Conservation (phyloP, 1,140 invertebrate genomes). For the Scaptomyza montana region DNA sequence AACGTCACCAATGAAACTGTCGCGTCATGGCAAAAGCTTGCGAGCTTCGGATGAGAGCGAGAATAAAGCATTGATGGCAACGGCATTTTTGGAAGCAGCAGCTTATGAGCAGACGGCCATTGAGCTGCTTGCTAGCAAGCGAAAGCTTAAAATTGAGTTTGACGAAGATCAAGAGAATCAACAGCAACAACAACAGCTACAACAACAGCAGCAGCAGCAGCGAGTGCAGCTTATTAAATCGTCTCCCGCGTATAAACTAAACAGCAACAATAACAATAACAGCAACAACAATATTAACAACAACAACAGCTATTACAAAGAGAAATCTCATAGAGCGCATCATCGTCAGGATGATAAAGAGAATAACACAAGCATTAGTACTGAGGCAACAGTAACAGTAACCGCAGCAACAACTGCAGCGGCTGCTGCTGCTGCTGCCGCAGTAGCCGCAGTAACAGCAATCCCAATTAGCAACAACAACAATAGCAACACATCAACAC, state of each 20-base stretch:
- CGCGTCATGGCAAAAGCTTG: slow-evolving; percentile 59
- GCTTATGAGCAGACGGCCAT: slow-evolving; percentile 75
- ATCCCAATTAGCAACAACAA: slow-evolving; percentile 19
- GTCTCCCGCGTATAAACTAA: slow-evolving; percentile 83
- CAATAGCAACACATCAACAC: slow-evolving; percentile 42
- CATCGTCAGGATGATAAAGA: slow-evolving; percentile 65
- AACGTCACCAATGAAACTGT: slow-evolving; percentile 71
- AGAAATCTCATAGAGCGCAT: slow-evolving; percentile 67
- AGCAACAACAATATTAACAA: slow-evolving; percentile 58
- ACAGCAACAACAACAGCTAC: slow-evolving; percentile 54
- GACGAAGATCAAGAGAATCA: slow-evolving; percentile 71
- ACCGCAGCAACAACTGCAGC: slow-evolving; percentile 32
- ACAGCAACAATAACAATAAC: slow-evolving; percentile 60
- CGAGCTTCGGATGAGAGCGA: slow-evolving; percentile 41
- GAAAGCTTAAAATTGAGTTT: slow-evolving; percentile 72
- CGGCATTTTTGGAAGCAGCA: slow-evolving; percentile 77
- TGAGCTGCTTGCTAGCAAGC: slow-evolving; percentile 72
- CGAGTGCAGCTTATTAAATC: slow-evolving; percentile 84
- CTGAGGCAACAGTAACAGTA: slow-evolving; percentile 29
- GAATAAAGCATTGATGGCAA: slow-evolving; percentile 68
- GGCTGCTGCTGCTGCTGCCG: slow-evolving; percentile 21
- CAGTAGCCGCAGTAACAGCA: slow-evolving; percentile 21
- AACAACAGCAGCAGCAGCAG: slow-evolving; percentile 68
- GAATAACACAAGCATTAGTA: slow-evolving; percentile 58
- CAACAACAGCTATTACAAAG: slow-evolving; percentile 65